phyloP scores from a whole-genome alignment of 2,888 invertebrate species.

The Zaprionus lineosus region DNA sequence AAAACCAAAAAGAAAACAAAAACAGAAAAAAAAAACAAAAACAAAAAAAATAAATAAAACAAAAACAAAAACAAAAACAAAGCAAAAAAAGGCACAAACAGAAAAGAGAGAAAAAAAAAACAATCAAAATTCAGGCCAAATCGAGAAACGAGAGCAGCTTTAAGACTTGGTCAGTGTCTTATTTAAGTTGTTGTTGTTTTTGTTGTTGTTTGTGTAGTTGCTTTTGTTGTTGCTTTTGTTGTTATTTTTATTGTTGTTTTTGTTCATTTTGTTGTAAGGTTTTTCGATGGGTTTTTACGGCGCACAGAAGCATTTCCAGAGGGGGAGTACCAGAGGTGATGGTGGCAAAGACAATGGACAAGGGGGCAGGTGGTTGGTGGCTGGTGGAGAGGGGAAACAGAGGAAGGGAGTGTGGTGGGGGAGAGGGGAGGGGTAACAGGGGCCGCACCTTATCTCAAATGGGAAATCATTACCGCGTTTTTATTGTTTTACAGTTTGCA shows the following conservation, averaged over 20 bases:
- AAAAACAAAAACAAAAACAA: constrained; percentile 23
- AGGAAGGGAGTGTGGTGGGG: not conserved
- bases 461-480: constrained; percentile 73
- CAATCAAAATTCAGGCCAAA: constrained; percentile 59
- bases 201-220: constrained; percentile 18
- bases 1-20: constrained; percentile 19
- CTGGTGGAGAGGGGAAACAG: not conserved
- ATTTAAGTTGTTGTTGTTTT: constrained; percentile 12
- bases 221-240: constrained; percentile 11
- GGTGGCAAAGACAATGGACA: no score
- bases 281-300: constrained; percentile 41
- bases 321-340: no score
- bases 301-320: constrained; percentile 37
- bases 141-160: constrained; percentile 68
- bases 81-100: constrained; percentile 25
- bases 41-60: constrained; percentile 12
- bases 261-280: constrained; percentile 7
- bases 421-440: constrained; percentile 25
- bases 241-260: constrained; percentile 18
- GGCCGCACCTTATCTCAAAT: constrained; percentile 71
- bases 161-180: constrained; percentile 28
- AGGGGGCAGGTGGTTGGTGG: no score
- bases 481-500: constrained; percentile 69
- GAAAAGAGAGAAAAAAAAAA: constrained; percentile 18
- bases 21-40: constrained; percentile 39